Base-by-base conservation (phyloP, 2,888 invertebrate species). In the Nysson spinosus region DNA sequence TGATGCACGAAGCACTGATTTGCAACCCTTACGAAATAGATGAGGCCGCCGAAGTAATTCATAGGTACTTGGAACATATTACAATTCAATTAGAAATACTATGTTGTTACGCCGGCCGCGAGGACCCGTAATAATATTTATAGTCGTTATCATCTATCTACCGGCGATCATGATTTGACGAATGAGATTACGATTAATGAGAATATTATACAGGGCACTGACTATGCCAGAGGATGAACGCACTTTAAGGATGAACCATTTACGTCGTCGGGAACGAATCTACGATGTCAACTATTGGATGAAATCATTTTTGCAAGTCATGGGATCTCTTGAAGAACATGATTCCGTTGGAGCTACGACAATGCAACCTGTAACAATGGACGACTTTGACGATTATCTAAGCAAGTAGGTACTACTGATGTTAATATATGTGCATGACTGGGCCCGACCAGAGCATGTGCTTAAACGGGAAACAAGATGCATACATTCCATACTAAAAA, bases 171-270 rank as follows among this genome's bases (percentile, higher is more conserved):
- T n/a, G n/a, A n/a, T n/a, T n/a, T n/a, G n/a, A n/a, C n/a, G n/a
- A n/a, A n/a, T n/a, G n/a, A n/a, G n/a, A n/a, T n/a, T n/a, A n/a
- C n/a, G n/a, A n/a, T n/a, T n/a, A n/a, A n/a, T n/a, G n/a, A n/a
- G n/a, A n/a, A n/a, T n/a, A 11, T 3, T 37, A 51, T 40, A 7
- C 85, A 92, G 94, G 82, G 96, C 96, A 0, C 88, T 96, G 0
- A 95, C 94, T 46, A 96, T 96, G 96, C 95, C 96, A 0, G 94
- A 95, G 82, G 96, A 96, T 80, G 96, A 96, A 84, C 89, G 96
- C 11, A 93, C 92, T 12, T 90, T 96, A 2, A 91, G 96, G 35
- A 96, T 96, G 96, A 95, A 95, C 78, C 93, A 95, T 80, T 88
- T 96, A 30, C 89, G 96, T 57, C 90, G 94, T 35, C 90, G 96